A percentile compares a stretch with the other conserved stretches of the same genome.
phyloP scores from a whole-genome alignment of 2,888 invertebrate genomes.

The Alloplasta piceator region DNA sequence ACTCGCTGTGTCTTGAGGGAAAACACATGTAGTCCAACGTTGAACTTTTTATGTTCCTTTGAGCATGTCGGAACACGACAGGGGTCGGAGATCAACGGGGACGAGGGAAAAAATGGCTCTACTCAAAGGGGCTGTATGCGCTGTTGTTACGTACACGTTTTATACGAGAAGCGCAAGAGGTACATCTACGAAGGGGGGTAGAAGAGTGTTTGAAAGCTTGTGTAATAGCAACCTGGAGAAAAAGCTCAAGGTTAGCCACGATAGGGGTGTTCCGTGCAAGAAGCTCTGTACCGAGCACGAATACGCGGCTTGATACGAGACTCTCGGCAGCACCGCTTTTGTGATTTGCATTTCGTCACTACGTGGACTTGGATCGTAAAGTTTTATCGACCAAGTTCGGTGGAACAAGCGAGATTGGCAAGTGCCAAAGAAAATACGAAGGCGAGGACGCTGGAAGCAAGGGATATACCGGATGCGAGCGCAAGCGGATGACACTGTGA shows the following conservation, averaged over 20 bases:
- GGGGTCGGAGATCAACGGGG: not conserved
- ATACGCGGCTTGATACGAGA: not conserved
- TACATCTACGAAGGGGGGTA: no score
- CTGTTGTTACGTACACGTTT: not conserved
- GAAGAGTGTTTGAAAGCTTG: not conserved
- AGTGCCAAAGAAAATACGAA: conserved; percentile 17
- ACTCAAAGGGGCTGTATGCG: not conserved
- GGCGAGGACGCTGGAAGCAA: not conserved
- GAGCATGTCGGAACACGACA: not conserved
- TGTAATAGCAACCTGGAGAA: not conserved
- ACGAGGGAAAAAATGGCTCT: not conserved
- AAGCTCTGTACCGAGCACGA: not conserved
- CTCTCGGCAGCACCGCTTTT: not conserved
- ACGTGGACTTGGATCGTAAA: conserved; percentile 20
- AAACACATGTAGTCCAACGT: not conserved
- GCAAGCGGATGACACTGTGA: not conserved
- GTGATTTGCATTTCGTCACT: conserved; percentile 47
- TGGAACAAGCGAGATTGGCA: conserved; percentile 28
- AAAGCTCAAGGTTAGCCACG: not conserved
- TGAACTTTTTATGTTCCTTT: conserved; percentile 2
- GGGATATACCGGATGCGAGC: not conserved
- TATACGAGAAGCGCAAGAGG: not conserved
- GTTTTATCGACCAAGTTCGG: conserved; percentile 40
- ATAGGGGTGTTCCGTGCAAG: not conserved
- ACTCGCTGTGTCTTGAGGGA: not conserved